Conservation (phyloP, 2,797 vertebrate genomes). For the Darevskia nairensis region DNA sequence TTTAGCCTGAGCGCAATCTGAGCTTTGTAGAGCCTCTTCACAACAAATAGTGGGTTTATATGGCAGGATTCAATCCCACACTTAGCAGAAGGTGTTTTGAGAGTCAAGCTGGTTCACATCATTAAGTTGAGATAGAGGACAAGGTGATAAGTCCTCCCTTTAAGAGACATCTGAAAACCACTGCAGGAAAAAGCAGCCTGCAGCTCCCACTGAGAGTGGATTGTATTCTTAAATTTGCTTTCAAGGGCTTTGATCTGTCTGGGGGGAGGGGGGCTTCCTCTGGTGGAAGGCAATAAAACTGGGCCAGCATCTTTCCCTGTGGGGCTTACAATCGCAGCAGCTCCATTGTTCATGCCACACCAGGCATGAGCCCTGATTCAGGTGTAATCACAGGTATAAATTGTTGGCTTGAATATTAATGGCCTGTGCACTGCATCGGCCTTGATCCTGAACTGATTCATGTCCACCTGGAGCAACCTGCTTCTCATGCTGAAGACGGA, state of each 20-base stretch:
- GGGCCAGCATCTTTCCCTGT: not conserved
- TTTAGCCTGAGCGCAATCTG: not conserved
- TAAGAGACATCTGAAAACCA: conserved; percentile 3
- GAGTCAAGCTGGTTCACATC: not conserved
- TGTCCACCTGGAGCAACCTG: not conserved
- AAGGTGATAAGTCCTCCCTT: not conserved
- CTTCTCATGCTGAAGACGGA: not conserved
- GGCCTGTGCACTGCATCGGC: no score
- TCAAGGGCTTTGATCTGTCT: not conserved
- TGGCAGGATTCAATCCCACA: not conserved
- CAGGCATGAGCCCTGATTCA: not conserved
- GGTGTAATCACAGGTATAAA: not conserved
- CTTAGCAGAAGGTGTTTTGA: not conserved
- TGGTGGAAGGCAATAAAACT: not conserved
- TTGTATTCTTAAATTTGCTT: not conserved
- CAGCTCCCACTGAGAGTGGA: fast-evolving
- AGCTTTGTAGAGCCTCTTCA: not conserved
- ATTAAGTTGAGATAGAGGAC: not conserved
- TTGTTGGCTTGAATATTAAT: no score
- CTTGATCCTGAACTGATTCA: not conserved
- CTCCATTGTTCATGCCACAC: not conserved
- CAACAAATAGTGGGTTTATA: not conserved
- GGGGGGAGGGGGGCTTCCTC: not conserved
- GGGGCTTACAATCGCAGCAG: conserved; percentile 14
- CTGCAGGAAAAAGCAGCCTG: not conserved